Percentiles rank a stretch among this genome's conserved stretches.
phyloP scores from a whole-genome alignment of 2,113 vertebrate species.

The Eudyptes chrysolophus region DNA sequence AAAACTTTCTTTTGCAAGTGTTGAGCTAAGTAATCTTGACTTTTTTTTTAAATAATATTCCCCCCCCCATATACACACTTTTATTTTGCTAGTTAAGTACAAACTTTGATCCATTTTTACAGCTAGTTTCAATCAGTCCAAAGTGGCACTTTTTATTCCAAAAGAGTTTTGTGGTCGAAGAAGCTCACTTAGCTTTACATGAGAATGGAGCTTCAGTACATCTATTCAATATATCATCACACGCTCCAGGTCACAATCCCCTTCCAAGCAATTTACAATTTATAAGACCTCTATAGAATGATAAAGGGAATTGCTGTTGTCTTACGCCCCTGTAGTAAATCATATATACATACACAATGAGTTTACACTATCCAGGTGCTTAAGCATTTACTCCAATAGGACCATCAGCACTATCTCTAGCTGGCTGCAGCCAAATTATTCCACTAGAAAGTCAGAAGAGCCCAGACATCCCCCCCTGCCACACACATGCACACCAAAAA shows the following conservation, averaged over 20 bases:
- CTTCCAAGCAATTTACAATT: not conserved
- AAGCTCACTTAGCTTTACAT: not conserved
- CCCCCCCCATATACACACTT: not conserved
- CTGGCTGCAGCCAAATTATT: not conserved
- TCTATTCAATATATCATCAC: not conserved
- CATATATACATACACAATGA: not conserved
- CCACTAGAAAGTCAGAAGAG: not conserved
- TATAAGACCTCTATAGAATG: not conserved
- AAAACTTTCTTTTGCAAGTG: not conserved
- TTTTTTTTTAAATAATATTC: not conserved
- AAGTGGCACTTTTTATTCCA: not conserved
- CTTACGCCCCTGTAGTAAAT: not conserved
- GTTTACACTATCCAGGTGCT: not conserved
- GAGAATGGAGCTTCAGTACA: not conserved
- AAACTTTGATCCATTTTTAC: not conserved
- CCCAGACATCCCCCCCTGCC: not conserved
- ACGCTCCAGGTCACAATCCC: not conserved
- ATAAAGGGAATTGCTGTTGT: not conserved
- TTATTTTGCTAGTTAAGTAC: not conserved
- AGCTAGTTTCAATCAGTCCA: not conserved
- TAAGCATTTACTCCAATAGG: not conserved
- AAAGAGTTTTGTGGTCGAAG: not conserved
- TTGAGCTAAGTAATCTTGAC: not conserved
- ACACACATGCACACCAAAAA: not conserved
- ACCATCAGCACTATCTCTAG: not conserved